Base-by-base conservation (phyloP, 92 coral and sea anemone species). In the Zoanthus sociatus region DNA sequence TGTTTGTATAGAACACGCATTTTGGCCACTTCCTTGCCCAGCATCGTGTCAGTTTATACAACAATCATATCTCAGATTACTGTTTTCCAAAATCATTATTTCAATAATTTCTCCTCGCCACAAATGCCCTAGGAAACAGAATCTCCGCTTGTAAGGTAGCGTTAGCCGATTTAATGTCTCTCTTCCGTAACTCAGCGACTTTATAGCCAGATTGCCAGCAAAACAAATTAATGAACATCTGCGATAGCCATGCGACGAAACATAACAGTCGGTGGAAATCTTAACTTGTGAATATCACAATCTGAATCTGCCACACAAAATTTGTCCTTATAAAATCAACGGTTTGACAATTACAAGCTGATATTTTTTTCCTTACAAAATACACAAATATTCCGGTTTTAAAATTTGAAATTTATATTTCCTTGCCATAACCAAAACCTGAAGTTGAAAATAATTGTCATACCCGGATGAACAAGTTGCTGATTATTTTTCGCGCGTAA, bases 191-290 rank as follows among this genome's bases (percentile, higher is more conserved):
- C 75, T 21, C 61, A n/a, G 44, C 61, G 85, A 81, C 66, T 81
- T 33, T 81, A 68, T 42, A 20, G 76, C 85, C 85, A 81, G 75
- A 81, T 81, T 60, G 66, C 73, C 75, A 64, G 53, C 85, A 66
- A 64, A 81, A 81, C 85, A 81, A 81, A 81, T 81, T 81, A 81
- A 66, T 53, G 71, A 42, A 70, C 85, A 81, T 81, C 85, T 74
- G 85, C 74, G 85, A 81, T 46, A 64, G 73, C 55, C 75, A 81
- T 81, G 60, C 66, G 75, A 81, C 82, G 75, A 46, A 81, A 81
- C 70, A 81, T 44, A 81, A 42, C 85, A 81, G 66, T 81, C 85
- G 15, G 46, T 32, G 47, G n/a, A 66, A 64, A 47, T 30, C 20
- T 61, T 61, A 63, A 63, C 63, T 61, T 47, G 82, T 77, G 53